Conservation (phyloP, 2,113 vertebrate species). For the Heteronetta atricapilla region DNA sequence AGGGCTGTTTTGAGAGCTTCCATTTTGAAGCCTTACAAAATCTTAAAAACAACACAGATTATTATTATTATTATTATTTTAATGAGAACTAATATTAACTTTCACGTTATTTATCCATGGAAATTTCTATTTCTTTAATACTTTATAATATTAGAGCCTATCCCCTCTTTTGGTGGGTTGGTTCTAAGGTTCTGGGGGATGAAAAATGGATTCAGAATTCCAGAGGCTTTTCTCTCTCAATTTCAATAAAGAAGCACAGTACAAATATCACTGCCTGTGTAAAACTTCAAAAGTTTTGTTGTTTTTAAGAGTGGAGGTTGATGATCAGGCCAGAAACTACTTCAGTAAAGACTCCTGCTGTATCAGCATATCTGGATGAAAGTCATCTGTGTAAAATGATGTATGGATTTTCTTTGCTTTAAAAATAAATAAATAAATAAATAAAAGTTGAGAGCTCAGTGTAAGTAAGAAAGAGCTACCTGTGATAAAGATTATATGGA, state of each 20-base stretch:
- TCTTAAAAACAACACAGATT: not conserved
- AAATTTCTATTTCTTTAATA: not conserved
- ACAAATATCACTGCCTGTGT: not conserved
- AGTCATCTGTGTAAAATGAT: conserved; percentile 17
- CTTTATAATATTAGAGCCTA: not conserved
- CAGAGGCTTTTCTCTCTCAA: not conserved
- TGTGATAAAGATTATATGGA: not conserved
- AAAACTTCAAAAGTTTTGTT: not conserved
- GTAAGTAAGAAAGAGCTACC: not conserved
- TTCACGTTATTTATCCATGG: not conserved
- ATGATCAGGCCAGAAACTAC: conserved; percentile 12
- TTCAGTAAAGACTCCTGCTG: not conserved
- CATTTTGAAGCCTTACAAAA: rapidly evolving
- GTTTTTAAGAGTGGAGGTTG: not conserved
- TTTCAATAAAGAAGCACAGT: not conserved
- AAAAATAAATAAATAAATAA: not conserved
- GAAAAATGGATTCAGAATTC: not conserved
- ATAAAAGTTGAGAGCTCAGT: not conserved
- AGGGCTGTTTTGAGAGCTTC: not conserved
- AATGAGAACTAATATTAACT: not conserved
- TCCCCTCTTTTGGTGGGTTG: not conserved
- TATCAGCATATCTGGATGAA: conserved; percentile 32
- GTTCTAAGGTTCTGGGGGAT: not conserved
- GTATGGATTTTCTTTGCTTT: not conserved
- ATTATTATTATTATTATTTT: not conserved